Evolutionary conservation across 1,140 invertebrate species (phyloP).

Genomic region (Littorina saxatilis): DNA sequence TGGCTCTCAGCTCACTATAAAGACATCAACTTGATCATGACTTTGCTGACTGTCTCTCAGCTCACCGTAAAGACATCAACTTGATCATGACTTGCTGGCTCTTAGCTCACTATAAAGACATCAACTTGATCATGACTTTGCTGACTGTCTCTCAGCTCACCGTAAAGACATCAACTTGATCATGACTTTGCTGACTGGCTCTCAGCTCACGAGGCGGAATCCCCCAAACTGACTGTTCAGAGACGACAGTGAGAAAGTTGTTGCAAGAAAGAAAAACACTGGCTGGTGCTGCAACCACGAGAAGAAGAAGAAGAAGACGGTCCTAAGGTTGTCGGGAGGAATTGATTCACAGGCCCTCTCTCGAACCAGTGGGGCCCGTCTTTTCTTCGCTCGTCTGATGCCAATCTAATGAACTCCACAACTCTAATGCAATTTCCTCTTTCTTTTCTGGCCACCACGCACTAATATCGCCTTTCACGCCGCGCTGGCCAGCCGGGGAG

Average conservation of each 20-base stretch:
- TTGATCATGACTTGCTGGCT: no score
- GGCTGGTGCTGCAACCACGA: not conserved
- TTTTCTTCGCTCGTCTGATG: slow-evolving; percentile 18
- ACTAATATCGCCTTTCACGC: slow-evolving; percentile 29
- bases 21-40: no score
- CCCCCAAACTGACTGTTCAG: no score
- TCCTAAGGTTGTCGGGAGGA: not conserved
- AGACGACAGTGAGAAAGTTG: not conserved
- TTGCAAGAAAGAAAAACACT: not conserved
- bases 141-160: no score
- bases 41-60: no score
- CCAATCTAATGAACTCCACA: slow-evolving; percentile 35
- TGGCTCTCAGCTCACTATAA: no score
- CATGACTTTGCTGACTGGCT: no score
- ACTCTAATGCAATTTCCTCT: slow-evolving; percentile 35
- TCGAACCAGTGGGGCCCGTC: not conserved
- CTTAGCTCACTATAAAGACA: no score
- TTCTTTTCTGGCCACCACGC: slow-evolving; percentile 23
- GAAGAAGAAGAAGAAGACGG: not conserved
- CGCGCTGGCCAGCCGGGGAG: not conserved
- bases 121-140: no score
- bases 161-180: no score
- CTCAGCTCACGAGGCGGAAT: no score
- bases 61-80: no score
- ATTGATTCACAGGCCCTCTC: not conserved